Percentiles rank a stretch among this genome's conserved stretches.
Conservation (phyloP, 2,888 invertebrate genomes). For the Erebia aethiops region DNA sequence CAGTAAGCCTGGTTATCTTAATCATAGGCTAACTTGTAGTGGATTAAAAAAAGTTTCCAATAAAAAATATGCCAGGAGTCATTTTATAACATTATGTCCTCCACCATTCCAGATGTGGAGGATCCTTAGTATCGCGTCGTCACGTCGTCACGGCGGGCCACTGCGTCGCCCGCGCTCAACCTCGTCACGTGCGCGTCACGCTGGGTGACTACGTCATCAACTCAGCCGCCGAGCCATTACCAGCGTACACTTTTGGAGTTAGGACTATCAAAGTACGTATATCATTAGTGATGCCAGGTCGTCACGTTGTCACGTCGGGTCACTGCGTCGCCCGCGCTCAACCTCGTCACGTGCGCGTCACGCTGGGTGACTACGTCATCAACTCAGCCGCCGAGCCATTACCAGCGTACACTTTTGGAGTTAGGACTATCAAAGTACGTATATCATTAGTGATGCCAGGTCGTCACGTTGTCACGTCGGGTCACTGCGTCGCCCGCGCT, state of each 20-base stretch:
- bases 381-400: slow-evolving; percentile 96
- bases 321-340: slow-evolving; percentile 96
- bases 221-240: slow-evolving; percentile 94
- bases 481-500: too few relatives aligned
- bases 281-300: slow-evolving; percentile 64
- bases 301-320: slow-evolving; percentile 96
- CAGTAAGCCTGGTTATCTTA: too few relatives aligned
- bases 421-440: slow-evolving; percentile 52
- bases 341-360: slow-evolving; percentile 95
- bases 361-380: slow-evolving; percentile 95
- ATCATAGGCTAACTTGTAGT: too few relatives aligned
- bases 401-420: slow-evolving; percentile 64
- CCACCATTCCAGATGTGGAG: slow-evolving; percentile 89
- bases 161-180: slow-evolving; percentile 95
- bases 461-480: slow-evolving; percentile 94
- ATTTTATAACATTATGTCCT: not conserved
- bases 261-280: slow-evolving; percentile 52
- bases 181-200: slow-evolving; percentile 95
- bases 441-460: slow-evolving; percentile 54
- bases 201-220: slow-evolving; percentile 97
- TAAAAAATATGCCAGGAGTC: too few relatives aligned
- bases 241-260: slow-evolving; percentile 51
- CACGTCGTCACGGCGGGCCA: slow-evolving; percentile 97
- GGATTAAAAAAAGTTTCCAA: too few relatives aligned
- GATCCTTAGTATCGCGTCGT: slow-evolving; percentile 93